Evolutionary conservation across 1,140 invertebrate species (phyloP), one percentile per base, ranked within the genome.

Genomic region (Musca vetustissima): DNA sequence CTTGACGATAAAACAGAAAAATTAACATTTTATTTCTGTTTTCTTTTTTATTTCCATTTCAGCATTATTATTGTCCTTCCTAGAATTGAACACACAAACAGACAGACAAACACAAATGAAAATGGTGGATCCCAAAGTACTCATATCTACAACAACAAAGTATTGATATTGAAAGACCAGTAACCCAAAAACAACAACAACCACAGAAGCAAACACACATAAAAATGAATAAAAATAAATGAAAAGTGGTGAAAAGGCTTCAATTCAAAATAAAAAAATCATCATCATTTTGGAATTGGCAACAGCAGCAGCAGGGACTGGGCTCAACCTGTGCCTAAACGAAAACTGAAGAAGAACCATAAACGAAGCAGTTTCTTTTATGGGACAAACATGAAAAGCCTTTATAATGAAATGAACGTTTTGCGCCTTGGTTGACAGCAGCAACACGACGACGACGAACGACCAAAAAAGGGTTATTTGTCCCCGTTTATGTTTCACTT

Each of bases 401-500:
- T 61, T 15, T 36, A 36, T 21, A 61, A 61, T 61, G 57, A 36
- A 61, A 61, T 43, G 19, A 61, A 43, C 28, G 36, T 36, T 61
- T 61, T 61, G 36, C 36, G 36, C 13, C 36, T 7, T 43, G 6
- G 36, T 43, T 43, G 49, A 61, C 28, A 59, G 8, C 28, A 28
- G 28, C 57, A 61, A 19, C 14, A 59, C 22, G 22, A 19, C 22
- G 17, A 59, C 24, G 55, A 32, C 17, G 32, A n/a, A n/a, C n/a
- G n/a, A n/a, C n/a, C 28, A 61, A 11, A 61, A 61, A 61, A 61
- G 57, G 57, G n/a, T 61, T 43, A 43, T 43, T 43, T 43, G 36
- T 43, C 36, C 36, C 6, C 11, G 11, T 43, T 43, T 43, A 43
- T 43, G 36, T 43, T 43, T 43, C 11, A 43, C 36, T 43, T 43